A percentile compares a stretch with the other conserved stretches of the same genome.
phyloP scores from a whole-genome alignment of 2,888 invertebrate genomes.

The Augiades crinisus region DNA sequence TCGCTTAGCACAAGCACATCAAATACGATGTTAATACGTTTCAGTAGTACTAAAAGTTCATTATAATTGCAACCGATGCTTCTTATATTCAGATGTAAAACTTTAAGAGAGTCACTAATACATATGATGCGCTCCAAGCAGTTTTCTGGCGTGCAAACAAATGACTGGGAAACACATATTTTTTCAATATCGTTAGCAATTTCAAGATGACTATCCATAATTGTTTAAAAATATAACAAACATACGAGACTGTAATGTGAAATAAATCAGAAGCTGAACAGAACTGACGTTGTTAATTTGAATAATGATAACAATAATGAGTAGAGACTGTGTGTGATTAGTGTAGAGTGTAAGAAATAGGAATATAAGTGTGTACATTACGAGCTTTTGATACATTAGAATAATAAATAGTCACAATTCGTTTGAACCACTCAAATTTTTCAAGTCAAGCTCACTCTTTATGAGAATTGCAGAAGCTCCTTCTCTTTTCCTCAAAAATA shows the following conservation, averaged over 20 bases:
- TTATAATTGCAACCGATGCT: slow-evolving; percentile 5
- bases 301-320: too few relatives aligned
- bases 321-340: too few relatives aligned
- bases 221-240: too few relatives aligned
- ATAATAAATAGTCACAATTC: too few relatives aligned
- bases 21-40: neutral
- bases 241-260: too few relatives aligned
- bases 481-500: neutral
- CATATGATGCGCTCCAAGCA: neutral
- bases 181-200: neutral
- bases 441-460: neutral
- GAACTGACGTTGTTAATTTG: too few relatives aligned
- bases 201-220: neutral
- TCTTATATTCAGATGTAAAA: slow-evolving; percentile 9
- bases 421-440: too few relatives aligned
- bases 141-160: neutral
- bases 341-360: too few relatives aligned
- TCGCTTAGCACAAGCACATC: neutral
- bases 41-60: neutral
- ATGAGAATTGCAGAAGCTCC: neutral
- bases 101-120: neutral
- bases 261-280: too few relatives aligned
- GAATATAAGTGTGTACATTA: too few relatives aligned
- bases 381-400: too few relatives aligned
- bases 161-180: neutral